Base-by-base conservation (phyloP, 2,888 invertebrate genomes). In the Dryocosmus kuriphilus region DNA sequence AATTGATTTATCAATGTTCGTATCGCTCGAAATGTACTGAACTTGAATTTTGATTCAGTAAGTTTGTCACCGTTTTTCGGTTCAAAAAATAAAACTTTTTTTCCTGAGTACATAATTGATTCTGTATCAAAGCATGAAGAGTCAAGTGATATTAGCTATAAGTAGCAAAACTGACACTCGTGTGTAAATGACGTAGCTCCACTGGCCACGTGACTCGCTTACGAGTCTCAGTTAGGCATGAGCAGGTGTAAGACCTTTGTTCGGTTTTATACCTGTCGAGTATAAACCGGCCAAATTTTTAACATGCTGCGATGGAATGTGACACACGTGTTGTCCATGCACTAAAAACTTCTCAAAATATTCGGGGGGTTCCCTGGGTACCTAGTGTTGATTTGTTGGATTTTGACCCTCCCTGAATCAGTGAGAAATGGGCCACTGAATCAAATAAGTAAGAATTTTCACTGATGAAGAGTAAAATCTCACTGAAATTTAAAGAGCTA, bases 221-320 rank as follows among this genome's bases (percentile, higher is more conserved):
- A 71, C 71, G 30, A 71, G 51, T 19, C 30, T 24, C 30, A 41
- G 41, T 46, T 71, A 27, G 51, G 51, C 71, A 71, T 71, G 30
- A 71, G 51, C 71, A 71, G 71, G 71, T 71, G 71, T 71, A 4
- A 51, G 71, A 71, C 27, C 67, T 46, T 67, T 67, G 67, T 67
- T 46, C 41, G 67, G 19, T 46, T 67, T 46, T 46, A 27, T 46
- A 19, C 19, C 16, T 51, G n/a, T n/a, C 7, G 51, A 51, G n/a
- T 51, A 51, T 51, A 51, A 65, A 65, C 22, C 65, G 22, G 38
- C 67, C 27, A 27, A 67, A 67, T 46, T 67, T 67, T 8, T 30
- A 67, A 57, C 46, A 67, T 35, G 62, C 11, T 63, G 32, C 19
- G n/a, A n/a, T 32, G 32, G 62, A 63, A 63, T 63, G 62, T 32